Evolutionary conservation across 2,113 vertebrate genomes (phyloP).

Genomic region (Marcusenius ussheri): DNA sequence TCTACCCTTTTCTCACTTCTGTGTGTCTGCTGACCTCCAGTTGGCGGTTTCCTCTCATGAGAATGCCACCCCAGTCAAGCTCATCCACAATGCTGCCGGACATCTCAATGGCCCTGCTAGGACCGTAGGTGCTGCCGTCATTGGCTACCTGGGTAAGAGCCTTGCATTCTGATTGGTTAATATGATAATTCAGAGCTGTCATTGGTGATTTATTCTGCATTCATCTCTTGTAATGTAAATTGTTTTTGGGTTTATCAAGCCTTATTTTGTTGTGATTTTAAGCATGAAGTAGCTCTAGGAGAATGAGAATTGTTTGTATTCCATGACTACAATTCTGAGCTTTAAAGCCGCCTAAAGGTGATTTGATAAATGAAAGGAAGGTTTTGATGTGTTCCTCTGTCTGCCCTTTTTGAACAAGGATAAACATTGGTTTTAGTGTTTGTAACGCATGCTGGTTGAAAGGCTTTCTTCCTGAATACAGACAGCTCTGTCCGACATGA

Average conservation of each 20-base stretch:
- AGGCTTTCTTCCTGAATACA: background rate
- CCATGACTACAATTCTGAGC: background rate
- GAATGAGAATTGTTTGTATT: background rate
- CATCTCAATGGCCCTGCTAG: conserved; percentile 90
- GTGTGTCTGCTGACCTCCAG: conserved; percentile 45
- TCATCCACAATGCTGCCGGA: conserved; percentile 87
- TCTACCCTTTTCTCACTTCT: background rate
- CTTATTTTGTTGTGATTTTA: background rate
- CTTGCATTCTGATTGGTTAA: background rate
- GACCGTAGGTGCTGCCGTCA: conserved; percentile 82
- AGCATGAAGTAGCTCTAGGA: background rate
- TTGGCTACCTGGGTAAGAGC: conserved; percentile 87
- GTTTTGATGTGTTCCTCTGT: background rate
- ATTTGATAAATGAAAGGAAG: background rate
- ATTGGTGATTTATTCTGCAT: background rate
- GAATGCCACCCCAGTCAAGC: conserved; percentile 91
- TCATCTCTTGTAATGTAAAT: background rate
- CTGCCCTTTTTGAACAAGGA: background rate
- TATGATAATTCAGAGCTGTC: background rate
- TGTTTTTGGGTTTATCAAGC: background rate
- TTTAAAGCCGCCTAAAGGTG: background rate
- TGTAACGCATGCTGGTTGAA: background rate
- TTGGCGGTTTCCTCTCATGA: conserved; percentile 92
- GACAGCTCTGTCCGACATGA: background rate
- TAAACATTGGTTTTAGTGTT: background rate